These are phyloP conservation scores for Mesaphorura yosii DNA, from an alignment of 1,140 invertebrate genomes.

Conservation along the genomic window DNA sequence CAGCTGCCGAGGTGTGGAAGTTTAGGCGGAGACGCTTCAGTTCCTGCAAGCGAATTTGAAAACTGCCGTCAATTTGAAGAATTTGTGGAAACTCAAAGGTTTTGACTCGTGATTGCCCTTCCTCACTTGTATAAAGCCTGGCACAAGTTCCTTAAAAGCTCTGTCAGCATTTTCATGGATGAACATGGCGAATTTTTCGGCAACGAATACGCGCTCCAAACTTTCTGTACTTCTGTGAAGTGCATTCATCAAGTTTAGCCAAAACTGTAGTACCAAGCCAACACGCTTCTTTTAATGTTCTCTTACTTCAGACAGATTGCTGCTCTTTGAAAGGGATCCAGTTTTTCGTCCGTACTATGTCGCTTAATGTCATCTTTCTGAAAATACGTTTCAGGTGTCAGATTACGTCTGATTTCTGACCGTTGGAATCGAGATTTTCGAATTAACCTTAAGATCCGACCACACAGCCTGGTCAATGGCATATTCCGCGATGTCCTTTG, in stretches of 20 bases:
- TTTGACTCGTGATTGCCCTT: too few species aligned
- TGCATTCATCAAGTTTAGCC: background rate
- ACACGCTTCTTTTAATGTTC: background rate
- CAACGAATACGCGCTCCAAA: constrained; percentile 14
- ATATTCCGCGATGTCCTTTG: constrained; percentile 9
- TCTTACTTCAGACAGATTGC: constrained; percentile 9
- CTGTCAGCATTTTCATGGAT: constrained; percentile 9
- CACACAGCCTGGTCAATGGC: constrained; percentile 15
- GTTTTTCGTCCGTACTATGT: constrained; percentile 12
- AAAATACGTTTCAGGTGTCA: background rate
- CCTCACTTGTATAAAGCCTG: constrained; percentile 10
- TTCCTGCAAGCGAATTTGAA: background rate
- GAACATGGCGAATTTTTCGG: constrained; percentile 7
- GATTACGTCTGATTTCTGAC: background rate
- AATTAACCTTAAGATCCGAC: constrained; percentile 13
- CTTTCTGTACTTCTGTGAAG: constrained; percentile 11
- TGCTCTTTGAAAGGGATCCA: constrained; percentile 23
- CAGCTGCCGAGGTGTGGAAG: background rate
- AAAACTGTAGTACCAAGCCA: background rate
- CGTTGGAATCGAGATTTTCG: background rate
- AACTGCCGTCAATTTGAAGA: too few species aligned
- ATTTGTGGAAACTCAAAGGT: background rate
- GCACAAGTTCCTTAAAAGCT: constrained; percentile 19
- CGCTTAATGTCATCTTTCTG: constrained; percentile 12
- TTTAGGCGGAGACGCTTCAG: background rate